Base-by-base conservation (phyloP, 2,113 vertebrate species). In the Carollia perspicillata region DNA sequence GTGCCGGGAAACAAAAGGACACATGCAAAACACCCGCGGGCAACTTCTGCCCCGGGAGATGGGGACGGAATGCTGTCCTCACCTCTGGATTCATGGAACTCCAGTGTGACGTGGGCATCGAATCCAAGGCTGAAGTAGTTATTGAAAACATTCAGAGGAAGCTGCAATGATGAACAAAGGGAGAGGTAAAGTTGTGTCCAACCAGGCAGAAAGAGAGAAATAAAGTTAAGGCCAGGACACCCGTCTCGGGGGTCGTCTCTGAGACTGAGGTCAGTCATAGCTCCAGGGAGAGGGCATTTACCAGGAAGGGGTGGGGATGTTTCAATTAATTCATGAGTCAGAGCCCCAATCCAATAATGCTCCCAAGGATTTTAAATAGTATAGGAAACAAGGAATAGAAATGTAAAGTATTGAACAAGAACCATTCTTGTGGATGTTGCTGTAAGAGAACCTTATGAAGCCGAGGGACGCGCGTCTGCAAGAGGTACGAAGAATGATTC, bases 71-170 rank as follows among this genome's bases (percentile, higher is more conserved):
- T 33, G 89, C 53, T 8, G 80, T 95, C 90, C 94, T 98, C 97
- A 99, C 99, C 99, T 98, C 99, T 98, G 93, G 99, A 99, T 97
- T 99, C 99, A 65, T 99, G 99, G 96, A 99, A 99, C 91, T 99
- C 99, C 97, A 99, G 91, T 0, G 99, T 99, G 83, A 99, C 99
- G 17, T 99, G 99, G 79, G 99, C 99, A 96, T 99, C 99, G 79
- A 99, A 99, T 89, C 99, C 99, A 44, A 99, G 99, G 96, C 99
- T 99, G 98, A 99, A 99, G 98, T 99, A 99, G 96, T 99, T 99
- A 98, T 99, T 99, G 98, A 99, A 99, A 95, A 99, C 99, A 84
- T 98, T 99, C 87, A 99, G 98, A n/a, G 99, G 99, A 96, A 99
- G 99, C 99, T 99, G 97, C 35, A 98, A 98, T 77, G 55, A 97